Evolutionary conservation across 1,140 invertebrate genomes (phyloP).

Genomic region (Drosophila parabipectinata): DNA sequence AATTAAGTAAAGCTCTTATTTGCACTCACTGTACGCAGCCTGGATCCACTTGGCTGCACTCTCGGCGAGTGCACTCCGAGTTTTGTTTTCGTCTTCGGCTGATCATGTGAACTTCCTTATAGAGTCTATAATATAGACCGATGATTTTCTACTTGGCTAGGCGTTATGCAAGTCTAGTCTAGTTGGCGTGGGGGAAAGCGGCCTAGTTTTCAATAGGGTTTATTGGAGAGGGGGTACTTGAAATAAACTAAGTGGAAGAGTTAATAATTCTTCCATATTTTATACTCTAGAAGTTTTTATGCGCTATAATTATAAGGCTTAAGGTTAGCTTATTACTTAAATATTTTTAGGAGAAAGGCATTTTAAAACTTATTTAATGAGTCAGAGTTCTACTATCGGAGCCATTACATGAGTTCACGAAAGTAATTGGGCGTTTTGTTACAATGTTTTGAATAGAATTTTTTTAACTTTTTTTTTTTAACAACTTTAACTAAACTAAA

Average conservation of each 20-base stretch:
- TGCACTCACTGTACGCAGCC: constrained; percentile 17
- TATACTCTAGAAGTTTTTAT: too few relatives aligned
- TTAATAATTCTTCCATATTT: too few relatives aligned
- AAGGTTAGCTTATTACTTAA: too few relatives aligned
- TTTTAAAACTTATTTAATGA: too few relatives aligned
- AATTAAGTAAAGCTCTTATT: constrained; percentile 35
- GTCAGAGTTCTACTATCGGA: too few relatives aligned
- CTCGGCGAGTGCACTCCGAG: constrained; percentile 13
- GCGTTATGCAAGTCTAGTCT: constrained; percentile 33
- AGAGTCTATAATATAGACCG: background rate
- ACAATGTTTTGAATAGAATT: too few relatives aligned
- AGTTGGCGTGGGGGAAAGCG: background rate
- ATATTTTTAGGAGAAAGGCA: too few relatives aligned
- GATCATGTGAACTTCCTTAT: constrained; percentile 54
- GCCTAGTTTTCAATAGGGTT: background rate
- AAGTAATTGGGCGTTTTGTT: too few relatives aligned
- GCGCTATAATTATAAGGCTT: too few relatives aligned
- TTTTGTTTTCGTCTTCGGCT: constrained; percentile 14
- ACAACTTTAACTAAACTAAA: too few relatives aligned
- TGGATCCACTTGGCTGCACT: constrained; percentile 31
- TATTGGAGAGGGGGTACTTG: background rate
- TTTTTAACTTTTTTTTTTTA: too few relatives aligned
- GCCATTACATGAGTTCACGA: too few relatives aligned
- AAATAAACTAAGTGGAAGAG: background rate
- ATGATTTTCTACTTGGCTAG: constrained; percentile 44